Evolutionary conservation across 2,797 vertebrate species (phyloP).

Genomic region (Pangasius djambal): DNA sequence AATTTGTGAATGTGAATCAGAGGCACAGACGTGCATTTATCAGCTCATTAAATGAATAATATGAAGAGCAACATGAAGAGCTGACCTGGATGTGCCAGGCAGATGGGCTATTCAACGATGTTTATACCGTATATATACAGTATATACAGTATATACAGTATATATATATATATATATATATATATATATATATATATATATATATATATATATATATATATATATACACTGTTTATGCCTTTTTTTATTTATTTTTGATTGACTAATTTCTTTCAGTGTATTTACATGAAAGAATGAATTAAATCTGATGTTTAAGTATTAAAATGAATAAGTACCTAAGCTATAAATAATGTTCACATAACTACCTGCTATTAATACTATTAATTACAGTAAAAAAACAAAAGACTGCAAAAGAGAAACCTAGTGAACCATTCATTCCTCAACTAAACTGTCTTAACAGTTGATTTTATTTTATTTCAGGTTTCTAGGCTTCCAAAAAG

Average conservation of each 20-base stretch:
- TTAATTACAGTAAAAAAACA: not conserved
- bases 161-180: too few species aligned
- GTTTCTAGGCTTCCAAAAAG: too few species aligned
- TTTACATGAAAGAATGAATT: not conserved
- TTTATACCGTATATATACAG: not conserved
- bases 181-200: too few species aligned
- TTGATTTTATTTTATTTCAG: too few species aligned
- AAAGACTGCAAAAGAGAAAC: not conserved
- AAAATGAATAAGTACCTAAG: not conserved
- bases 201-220: too few species aligned
- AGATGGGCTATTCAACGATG: not conserved
- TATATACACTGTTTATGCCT: too few species aligned
- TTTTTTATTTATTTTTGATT: not conserved
- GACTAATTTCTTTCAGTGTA: not conserved
- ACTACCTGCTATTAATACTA: not conserved
- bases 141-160: too few species aligned
- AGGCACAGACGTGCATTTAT: not conserved
- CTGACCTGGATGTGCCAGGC: not conserved
- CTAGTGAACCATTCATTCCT: not conserved
- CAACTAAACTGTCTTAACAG: too few species aligned
- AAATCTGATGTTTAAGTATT: not conserved
- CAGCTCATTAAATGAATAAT: conserved; percentile 2
- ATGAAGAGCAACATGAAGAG: not conserved
- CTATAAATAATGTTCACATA: not conserved
- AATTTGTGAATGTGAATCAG: not conserved